A percentile compares a stretch with the other conserved stretches of the same genome.
Conservation (phyloP, 2,888 invertebrate genomes). For the Apamea monoglypha region DNA sequence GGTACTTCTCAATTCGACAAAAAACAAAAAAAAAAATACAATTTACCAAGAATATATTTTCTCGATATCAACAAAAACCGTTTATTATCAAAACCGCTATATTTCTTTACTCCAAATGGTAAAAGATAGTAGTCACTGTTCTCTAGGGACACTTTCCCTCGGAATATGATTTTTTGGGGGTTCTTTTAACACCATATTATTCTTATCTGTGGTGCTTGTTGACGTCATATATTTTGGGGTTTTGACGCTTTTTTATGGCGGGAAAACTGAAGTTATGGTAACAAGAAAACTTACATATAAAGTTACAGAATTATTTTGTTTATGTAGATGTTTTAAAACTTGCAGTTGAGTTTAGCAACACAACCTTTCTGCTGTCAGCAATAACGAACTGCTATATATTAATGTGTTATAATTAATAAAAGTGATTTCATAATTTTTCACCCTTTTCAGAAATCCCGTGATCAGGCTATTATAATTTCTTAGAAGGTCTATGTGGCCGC, state of each 20-base stretch:
- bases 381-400: too few relatives aligned
- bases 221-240: conserved; percentile 36
- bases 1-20: too few relatives aligned
- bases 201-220: conserved; percentile 58
- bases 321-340: too few relatives aligned
- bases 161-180: conserved; percentile 65
- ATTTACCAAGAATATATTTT: conserved; percentile 12
- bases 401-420: too few relatives aligned
- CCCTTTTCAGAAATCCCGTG: too few relatives aligned
- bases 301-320: too few relatives aligned
- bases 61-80: conserved; percentile 59
- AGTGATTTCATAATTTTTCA: too few relatives aligned
- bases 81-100: conserved; percentile 74
- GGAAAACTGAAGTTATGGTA: conserved; percentile 1
- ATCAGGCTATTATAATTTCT: too few relatives aligned
- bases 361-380: too few relatives aligned
- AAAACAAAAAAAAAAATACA: background rate
- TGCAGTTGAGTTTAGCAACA: too few relatives aligned
- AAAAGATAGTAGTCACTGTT: conserved; percentile 68
- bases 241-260: conserved; percentile 19
- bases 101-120: conserved; percentile 69
- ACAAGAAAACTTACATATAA: background rate
- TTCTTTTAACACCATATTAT: conserved; percentile 50
- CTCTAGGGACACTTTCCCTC: conserved; percentile 75
- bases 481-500: too few relatives aligned